Base-by-base conservation (phyloP, 2,113 vertebrate genomes). In the Embiotoca jacksoni region DNA sequence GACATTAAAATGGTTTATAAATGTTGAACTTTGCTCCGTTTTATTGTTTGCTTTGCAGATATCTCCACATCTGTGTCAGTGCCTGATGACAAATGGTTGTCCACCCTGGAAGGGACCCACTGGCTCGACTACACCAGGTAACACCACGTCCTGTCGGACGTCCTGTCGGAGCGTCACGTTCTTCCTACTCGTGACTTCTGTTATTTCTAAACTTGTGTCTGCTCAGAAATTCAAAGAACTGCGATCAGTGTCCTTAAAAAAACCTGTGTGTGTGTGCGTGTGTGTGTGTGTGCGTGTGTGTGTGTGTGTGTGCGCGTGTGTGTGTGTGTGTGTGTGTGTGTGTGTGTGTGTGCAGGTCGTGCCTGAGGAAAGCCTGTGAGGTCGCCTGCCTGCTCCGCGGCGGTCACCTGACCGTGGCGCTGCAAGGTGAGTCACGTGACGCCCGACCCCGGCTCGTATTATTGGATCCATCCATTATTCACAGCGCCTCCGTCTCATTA, bases 81-180 rank as follows among this genome's bases (percentile, higher is more conserved):
- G 7, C 91, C 95, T 0, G 97, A 98, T 56, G 97, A 98, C 75
- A 98, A 97, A 74, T 99, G 98, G 98, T 93, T 99, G 14, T 99
- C 97, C 0, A 95, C 95, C 1, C 92, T 99, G 92, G 98, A 99
- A 82, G 95, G 93, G 41, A 98, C 96, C 0, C 96, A 80, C 56
- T 99, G 98, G 98, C 80, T 98, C 52, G 97, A 99, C 63, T 95
- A 97, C 0, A 92, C 93, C 57, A 96, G 97, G 98, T 99, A 94
- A 82, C 39, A 0, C 11, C 47, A 0, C 14, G 47, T 68, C 36
- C 4, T 49, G 55, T 49, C 39, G 36, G 16, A 23, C 23, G 23
- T 23, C 49, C 36, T 3, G 39, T 62, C 31, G 50, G 49, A 11
- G 8, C 7, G 39, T 41, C 44, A 41, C 30, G 8, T 68, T 32